Conservation (phyloP, 2,888 invertebrate species). For the Pachydiplax longipennis region DNA sequence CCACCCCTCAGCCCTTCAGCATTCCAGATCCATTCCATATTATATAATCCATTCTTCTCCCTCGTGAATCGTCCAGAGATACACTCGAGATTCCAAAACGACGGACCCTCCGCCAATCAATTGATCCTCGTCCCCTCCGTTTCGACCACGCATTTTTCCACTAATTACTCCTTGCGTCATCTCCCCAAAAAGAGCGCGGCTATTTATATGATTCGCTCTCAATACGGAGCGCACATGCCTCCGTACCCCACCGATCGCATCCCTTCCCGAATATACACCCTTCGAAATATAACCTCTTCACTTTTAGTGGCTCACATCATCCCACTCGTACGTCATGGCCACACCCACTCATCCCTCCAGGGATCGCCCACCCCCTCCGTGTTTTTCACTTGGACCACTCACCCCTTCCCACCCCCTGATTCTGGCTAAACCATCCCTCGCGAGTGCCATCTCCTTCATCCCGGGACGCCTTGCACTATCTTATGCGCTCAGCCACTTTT, state of each 20-base stretch:
- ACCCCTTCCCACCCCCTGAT: not conserved
- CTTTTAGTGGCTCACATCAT: conserved; percentile 20
- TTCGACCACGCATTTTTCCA: not conserved
- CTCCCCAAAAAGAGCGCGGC: not conserved
- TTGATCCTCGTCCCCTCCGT: not conserved
- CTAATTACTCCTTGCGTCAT: conserved; percentile 23
- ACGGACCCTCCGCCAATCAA: not conserved
- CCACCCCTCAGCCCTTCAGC: too few relatives aligned
- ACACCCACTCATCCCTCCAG: not conserved
- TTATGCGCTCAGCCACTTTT: too few relatives aligned
- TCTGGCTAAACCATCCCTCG: not conserved
- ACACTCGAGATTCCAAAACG: not conserved
- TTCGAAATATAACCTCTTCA: conserved; percentile 44
- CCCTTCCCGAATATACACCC: not conserved
- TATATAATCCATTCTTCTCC: too few relatives aligned
- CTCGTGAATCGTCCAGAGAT: not conserved
- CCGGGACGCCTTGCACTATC: not conserved
- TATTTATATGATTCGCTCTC: not conserved
- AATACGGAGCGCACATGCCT: not conserved
- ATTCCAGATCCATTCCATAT: too few relatives aligned
- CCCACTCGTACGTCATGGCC: not conserved
- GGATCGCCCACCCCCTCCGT: not conserved
- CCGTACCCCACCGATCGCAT: not conserved
- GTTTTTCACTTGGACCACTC: not conserved
- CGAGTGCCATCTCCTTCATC: not conserved